Conservation (phyloP, 1,140 invertebrate genomes). For the Magallana gigas region DNA sequence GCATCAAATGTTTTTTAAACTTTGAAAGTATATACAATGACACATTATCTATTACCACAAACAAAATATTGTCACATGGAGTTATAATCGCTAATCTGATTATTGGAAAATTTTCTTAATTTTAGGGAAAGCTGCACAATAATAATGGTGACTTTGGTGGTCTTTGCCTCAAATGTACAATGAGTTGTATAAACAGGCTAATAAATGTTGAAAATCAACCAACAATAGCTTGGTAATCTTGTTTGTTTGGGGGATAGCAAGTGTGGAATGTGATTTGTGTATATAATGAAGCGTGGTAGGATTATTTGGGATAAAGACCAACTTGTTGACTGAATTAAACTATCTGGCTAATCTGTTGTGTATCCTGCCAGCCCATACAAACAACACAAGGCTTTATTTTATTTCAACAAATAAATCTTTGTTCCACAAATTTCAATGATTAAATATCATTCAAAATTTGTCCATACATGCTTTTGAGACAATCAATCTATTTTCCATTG, state of each 20-base stretch:
- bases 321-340: slow-evolving; percentile 29
- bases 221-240: slow-evolving; percentile 25
- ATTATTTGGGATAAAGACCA: slow-evolving; percentile 26
- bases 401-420: slow-evolving; percentile 12
- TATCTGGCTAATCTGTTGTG: slow-evolving; percentile 21
- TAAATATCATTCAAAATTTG: background rate
- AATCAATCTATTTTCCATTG: background rate
- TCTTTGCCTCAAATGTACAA: no score
- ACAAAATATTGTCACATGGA: no score
- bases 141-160: no score
- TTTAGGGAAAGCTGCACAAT: no score
- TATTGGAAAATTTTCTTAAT: no score
- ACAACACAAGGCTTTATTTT: slow-evolving; percentile 9
- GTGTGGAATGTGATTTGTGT: slow-evolving; percentile 11
- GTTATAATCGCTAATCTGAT: no score
- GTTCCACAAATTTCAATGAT: slow-evolving; percentile 24
- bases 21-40: no score
- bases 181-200: background rate
- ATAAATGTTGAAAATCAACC: slow-evolving; percentile 25
- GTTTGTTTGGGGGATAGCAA: background rate
- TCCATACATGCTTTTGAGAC: background rate
- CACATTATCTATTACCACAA: no score
- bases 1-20: no score
- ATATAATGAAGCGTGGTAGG: background rate
- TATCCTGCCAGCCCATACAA: background rate